phyloP scores from a whole-genome alignment of 2,113 vertebrate species.

The Xyrauchen texanus region DNA sequence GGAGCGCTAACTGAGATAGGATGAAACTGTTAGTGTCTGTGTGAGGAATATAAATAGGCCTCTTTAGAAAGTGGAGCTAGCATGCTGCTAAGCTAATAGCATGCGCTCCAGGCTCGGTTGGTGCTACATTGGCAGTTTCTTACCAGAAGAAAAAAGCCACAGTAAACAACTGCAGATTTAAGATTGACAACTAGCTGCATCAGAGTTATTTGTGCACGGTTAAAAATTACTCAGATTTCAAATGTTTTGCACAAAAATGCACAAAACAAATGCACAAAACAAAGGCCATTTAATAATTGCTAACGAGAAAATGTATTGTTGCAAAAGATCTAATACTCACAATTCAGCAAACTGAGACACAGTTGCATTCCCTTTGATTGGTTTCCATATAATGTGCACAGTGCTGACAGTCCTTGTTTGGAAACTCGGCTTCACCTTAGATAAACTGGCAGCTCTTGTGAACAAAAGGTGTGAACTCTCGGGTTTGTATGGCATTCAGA shows the following conservation, averaged over 20 bases:
- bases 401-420: too few species aligned
- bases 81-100: slow-evolving; percentile 11
- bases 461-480: too few species aligned
- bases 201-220: slow-evolving; percentile 8
- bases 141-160: not conserved
- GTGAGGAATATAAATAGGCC: slow-evolving; percentile 13
- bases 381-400: too few species aligned
- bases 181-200: not conserved
- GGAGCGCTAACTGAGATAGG: slow-evolving; percentile 21
- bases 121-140: not conserved
- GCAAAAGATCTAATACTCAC: slow-evolving; percentile 12
- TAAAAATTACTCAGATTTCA: slow-evolving; percentile 8
- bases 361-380: not conserved
- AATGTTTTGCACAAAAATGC: slow-evolving; percentile 30
- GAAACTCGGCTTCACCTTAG: too few species aligned
- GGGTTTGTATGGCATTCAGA: too few species aligned
- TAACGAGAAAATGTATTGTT: slow-evolving; percentile 29
- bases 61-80: slow-evolving; percentile 2
- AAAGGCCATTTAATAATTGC: not conserved
- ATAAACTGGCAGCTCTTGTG: too few species aligned
- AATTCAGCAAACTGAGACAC: not conserved
- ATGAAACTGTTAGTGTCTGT: not conserved
- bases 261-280: slow-evolving; percentile 38
- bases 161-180: not conserved
- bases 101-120: not conserved